Base-by-base conservation (phyloP, 2,113 vertebrate genomes). In the Sclerurus mexicanus region DNA sequence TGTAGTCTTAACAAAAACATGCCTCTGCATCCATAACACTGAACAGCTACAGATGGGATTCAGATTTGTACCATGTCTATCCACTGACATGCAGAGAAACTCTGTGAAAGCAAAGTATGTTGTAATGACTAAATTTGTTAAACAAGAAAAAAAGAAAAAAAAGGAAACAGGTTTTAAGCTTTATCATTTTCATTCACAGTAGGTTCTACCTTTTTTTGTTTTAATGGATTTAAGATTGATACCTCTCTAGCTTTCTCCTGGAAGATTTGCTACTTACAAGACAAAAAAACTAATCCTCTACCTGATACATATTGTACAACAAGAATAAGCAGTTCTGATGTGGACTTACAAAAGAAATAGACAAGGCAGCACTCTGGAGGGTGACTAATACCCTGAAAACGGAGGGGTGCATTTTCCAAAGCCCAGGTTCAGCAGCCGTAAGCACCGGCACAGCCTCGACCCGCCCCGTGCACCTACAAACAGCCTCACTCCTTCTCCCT, bases 351-450 rank as follows among this genome's bases (percentile, higher is more conserved):
- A 30, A 56, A 63, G 20, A 53, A 53, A 75, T 10, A 16, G 5
- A n/a, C 7, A 42, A 39, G 15, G 59, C 50, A 44, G 7, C 66
- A 47, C 21, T 28, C 20, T 2, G 0, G 47, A 42, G 33, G 1
- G 0, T 3, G 50, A 74, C 18, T 52, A 24, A 12, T 10, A 46
- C 28, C 47, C 46, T 27, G 1, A 53, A 40, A 67, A 35, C 15
- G 12, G 16, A 63, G 39, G 3, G 0, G 21, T 8, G 13, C 2
- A 1, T 15, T 52, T 56, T 14, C n/a, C 64, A 31, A 21, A 59
- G 2, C 6, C 24, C 0, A 0, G 17, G 27, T 27, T 62, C 0
- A 0, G 50, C 14, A 35, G 46, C 58, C 7, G 22, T 35, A 59
- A 59, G 22, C n/a, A 35, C 22, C 23, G 6, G 58, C 27, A 21